Evolutionary conservation across 2,888 invertebrate genomes (phyloP), one percentile per base, ranked within the genome.

Genomic region (Ypsolopha scabrella): DNA sequence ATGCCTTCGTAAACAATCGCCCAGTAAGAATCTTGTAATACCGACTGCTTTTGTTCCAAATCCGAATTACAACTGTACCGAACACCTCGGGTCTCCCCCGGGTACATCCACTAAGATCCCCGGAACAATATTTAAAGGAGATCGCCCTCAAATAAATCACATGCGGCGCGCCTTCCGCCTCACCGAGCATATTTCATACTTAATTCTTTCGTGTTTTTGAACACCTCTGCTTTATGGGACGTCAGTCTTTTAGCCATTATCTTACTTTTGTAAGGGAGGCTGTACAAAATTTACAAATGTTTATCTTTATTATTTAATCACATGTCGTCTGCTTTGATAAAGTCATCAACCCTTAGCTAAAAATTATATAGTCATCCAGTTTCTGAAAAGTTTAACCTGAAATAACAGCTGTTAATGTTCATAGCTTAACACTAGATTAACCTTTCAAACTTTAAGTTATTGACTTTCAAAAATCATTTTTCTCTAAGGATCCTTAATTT

Each of bases 131-230:
- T 68, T 66, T 62, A 63, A 67, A 65, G 57, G 59, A 64, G 63
- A 73, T 78, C 69, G 75, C 72, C 67, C 73, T 60, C 69, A 62
- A 75, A 79, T 87, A 87, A 87, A 87, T 87, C 86, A 86, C 47
- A 55, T 63, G 62, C 34, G 11, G 13, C 7, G 49, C 57, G 55
- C 57, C 60, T 56, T 57, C 54, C 72, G 70, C 73, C 74, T 79
- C 77, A 66, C 72, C 71, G 70, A 75, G 77, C 79, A 83, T 87
- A 86, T 85, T 86, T 87, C 82, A 85, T 86, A 80, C 74, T 87
- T 85, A 87, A 85, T 85, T 86, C 83, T 86, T 85, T 80, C 70
- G 69, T 66, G 70, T 67, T 70, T 69, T 65, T 63, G 61, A 66
- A 67, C 66, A 68, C 59, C 65, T 65, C 52, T 75, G 60, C 65